Percentiles rank a stretch among this genome's conserved stretches.
phyloP scores from a whole-genome alignment of 2,888 invertebrate genomes.

The Neoscelio sp. region DNA sequence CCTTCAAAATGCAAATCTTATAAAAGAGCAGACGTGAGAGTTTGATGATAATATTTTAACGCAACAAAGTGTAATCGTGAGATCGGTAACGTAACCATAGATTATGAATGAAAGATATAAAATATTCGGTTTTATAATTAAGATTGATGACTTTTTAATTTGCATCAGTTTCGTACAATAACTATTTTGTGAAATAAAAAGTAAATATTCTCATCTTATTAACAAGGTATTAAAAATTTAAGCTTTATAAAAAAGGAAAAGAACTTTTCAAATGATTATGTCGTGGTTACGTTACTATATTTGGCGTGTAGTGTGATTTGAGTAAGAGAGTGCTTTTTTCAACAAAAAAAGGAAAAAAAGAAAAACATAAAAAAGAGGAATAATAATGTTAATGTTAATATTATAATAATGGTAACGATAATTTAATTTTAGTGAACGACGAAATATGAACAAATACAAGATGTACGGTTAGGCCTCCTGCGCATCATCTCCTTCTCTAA shows the following conservation, averaged over 20 bases:
- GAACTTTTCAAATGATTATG: too few species aligned
- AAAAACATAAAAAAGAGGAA: conserved; percentile 21
- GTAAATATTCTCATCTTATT: too few species aligned
- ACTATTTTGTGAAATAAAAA: too few species aligned
- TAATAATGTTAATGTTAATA: conserved; percentile 42
- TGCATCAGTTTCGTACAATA: too few species aligned
- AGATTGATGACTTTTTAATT: too few species aligned
- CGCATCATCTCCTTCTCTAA: conserved; percentile 53
- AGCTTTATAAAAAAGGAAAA: too few species aligned
- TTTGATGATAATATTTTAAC: conserved; percentile 26
- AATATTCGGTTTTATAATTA: too few species aligned
- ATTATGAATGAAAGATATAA: not conserved
- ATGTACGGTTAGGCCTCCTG: conserved; percentile 61
- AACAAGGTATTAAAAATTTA: too few species aligned
- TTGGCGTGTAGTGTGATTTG: conserved; percentile 49
- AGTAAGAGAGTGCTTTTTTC: conserved; percentile 48
- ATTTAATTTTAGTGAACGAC: conserved; percentile 29
- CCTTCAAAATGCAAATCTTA: not conserved
- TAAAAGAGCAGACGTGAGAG: conserved; percentile 18
- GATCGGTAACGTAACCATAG: conserved; percentile 4
- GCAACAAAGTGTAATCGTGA: conserved; percentile 14
- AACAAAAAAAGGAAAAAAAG: too few species aligned
- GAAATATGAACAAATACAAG: conserved; percentile 38
- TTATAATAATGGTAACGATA: conserved; percentile 31
- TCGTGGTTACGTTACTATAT: conserved; percentile 28